Evolutionary conservation across 2,888 invertebrate species (phyloP).

Genomic region (Agrenia bidenticulata): DNA sequence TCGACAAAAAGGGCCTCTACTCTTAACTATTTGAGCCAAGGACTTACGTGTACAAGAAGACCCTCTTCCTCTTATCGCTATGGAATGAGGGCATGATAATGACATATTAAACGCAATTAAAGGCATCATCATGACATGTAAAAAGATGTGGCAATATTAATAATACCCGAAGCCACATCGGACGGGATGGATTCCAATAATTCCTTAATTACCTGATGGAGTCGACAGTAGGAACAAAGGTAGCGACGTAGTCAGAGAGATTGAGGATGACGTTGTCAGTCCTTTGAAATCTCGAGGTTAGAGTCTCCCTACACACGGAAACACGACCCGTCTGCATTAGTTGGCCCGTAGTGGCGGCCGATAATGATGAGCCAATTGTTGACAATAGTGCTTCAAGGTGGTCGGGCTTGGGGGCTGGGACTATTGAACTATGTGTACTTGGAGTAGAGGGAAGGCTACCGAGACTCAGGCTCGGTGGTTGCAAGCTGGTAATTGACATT

Average conservation of each 20-base stretch:
- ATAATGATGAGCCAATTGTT: background rate
- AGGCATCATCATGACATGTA: too few species aligned
- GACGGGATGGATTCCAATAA: too few species aligned
- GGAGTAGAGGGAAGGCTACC: background rate
- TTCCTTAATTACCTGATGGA: constrained; percentile 47
- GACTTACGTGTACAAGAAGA: constrained; percentile 59
- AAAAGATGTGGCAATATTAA: too few species aligned
- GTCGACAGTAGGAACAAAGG: constrained; percentile 50
- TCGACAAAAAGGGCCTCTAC: background rate
- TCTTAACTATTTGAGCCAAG: too few species aligned
- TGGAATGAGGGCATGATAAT: constrained; percentile 45
- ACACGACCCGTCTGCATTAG: constrained; percentile 8
- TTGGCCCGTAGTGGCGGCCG: background rate
- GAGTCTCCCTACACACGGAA: constrained; percentile 55
- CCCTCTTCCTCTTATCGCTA: constrained; percentile 60
- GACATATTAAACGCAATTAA: too few species aligned
- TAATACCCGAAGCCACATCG: too few species aligned
- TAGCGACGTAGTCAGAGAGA: constrained; percentile 41
- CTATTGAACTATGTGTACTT: constrained; percentile 1
- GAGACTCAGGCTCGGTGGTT: background rate
- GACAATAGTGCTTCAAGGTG: too few species aligned
- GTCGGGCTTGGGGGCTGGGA: too few species aligned
- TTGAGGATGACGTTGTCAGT: constrained; percentile 56
- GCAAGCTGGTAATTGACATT: constrained; percentile 7
- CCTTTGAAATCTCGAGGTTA: constrained; percentile 55